Conservation (phyloP, 53 echinoderm and acorn worm genomes). For the Echinometra lucunter region DNA sequence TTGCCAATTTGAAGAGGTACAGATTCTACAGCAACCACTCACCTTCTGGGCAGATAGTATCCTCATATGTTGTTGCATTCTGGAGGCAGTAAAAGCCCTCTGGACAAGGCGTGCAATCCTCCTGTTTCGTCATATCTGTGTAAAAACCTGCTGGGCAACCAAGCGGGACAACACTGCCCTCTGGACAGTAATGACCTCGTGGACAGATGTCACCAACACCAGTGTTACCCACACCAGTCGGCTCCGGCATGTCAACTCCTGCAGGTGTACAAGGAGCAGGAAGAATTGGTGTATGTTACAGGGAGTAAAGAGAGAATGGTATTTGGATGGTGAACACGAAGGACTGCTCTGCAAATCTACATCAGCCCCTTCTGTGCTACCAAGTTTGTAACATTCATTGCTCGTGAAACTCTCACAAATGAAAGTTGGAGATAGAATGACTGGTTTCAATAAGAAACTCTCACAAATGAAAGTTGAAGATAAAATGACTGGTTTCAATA, state of each 20-base stretch:
- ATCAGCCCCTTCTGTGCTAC: too few relatives aligned
- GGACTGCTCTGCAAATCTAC: too few relatives aligned
- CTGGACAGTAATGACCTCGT: slow-evolving; percentile 87
- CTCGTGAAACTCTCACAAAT: too few relatives aligned
- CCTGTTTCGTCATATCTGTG: slow-evolving; percentile 82
- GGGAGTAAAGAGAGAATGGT: too few relatives aligned
- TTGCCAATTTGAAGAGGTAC: background rate
- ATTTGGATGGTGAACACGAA: too few relatives aligned
- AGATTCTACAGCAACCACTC: background rate
- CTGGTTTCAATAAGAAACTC: too few relatives aligned
- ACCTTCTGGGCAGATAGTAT: slow-evolving; percentile 91
- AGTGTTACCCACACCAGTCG: slow-evolving; percentile 85
- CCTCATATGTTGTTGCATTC: slow-evolving; percentile 88
- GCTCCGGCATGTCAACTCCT: slow-evolving; percentile 94
- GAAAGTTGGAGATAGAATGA: too few relatives aligned
- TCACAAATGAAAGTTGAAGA: too few relatives aligned
- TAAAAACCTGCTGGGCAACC: slow-evolving; percentile 94
- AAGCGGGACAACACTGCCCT: slow-evolving; percentile 86
- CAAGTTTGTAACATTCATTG: too few relatives aligned
- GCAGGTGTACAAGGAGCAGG: background rate
- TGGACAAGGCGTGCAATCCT: slow-evolving; percentile 84
- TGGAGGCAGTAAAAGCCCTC: slow-evolving; percentile 92
- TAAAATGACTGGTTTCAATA: too few relatives aligned
- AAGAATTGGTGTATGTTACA: background rate
- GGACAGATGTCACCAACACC: slow-evolving; percentile 91